These are phyloP conservation scores for Mus caroli DNA, from an alignment of 2,797 vertebrate species.

Conservation along the genomic window DNA sequence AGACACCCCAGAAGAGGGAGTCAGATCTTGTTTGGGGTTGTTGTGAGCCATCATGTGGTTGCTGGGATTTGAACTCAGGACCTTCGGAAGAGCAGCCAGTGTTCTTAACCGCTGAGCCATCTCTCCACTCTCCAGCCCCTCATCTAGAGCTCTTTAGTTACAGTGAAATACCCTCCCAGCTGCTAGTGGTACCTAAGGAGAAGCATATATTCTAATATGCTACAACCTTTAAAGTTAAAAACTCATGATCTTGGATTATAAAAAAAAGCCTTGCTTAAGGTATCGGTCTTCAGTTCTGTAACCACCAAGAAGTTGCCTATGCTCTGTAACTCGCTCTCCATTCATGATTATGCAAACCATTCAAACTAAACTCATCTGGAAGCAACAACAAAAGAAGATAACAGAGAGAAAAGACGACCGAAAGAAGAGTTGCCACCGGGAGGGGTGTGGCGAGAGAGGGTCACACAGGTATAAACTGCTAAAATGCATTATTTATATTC, in stretches of 20 bases:
- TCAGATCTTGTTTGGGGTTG: no score
- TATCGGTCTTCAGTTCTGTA: neutral
- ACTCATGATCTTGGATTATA: conserved; percentile 1
- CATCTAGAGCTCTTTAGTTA: neutral
- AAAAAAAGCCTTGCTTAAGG: neutral
- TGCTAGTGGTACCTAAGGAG: neutral
- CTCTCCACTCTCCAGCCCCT: no score
- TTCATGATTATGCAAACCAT: neutral
- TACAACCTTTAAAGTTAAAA: neutral
- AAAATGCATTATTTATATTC: neutral
- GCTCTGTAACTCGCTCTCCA: no score
- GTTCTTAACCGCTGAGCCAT: no score
- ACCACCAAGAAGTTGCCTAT: neutral
- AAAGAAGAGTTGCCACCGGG: neutral
- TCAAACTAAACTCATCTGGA: neutral
- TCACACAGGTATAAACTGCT: neutral
- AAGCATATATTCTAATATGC: neutral
- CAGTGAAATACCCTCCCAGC: neutral
- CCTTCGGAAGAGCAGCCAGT: no score
- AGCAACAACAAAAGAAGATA: neutral
- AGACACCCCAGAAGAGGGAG: no score
- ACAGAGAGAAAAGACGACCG: neutral
- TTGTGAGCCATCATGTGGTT: no score
- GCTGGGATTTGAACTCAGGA: no score
- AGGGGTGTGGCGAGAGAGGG: neutral